Evolutionary conservation across 2,888 invertebrate genomes (phyloP).

Genomic region (Macrophya alboannulata): DNA sequence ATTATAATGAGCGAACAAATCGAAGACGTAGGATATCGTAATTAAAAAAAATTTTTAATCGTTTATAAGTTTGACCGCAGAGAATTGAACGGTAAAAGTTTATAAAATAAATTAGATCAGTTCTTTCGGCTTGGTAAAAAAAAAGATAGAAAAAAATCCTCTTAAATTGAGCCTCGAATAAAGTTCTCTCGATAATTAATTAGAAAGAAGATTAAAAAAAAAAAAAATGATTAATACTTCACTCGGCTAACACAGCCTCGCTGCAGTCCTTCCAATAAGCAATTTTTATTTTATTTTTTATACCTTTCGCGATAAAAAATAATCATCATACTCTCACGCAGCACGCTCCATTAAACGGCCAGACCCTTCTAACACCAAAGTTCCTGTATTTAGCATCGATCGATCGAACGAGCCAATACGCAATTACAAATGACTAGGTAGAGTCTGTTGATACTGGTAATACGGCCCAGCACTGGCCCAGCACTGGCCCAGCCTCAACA

Average conservation of each 20-base stretch:
- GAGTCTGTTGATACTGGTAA: too few relatives aligned
- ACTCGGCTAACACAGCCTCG: background rate
- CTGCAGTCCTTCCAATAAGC: background rate
- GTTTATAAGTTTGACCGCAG: background rate
- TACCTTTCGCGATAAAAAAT: background rate
- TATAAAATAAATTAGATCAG: conserved; percentile 27
- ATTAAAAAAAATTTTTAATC: background rate
- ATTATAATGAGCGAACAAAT: conserved; percentile 13
- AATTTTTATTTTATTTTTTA: background rate
- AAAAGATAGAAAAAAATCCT: background rate
- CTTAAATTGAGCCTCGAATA: background rate
- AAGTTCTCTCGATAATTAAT: conserved; percentile 30
- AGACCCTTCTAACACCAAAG: background rate
- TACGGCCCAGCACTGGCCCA: too few relatives aligned
- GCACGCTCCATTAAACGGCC: background rate
- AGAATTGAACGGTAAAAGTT: background rate
- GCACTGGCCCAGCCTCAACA: too few relatives aligned
- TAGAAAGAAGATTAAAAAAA: background rate
- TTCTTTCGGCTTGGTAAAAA: background rate
- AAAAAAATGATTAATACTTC: background rate
- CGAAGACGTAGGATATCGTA: too few relatives aligned
- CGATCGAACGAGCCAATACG: background rate
- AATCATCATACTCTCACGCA: background rate
- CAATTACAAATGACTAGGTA: background rate
- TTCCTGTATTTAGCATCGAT: background rate